Conservation (phyloP, 2,113 vertebrate genomes). For the Hemiprocne comata region DNA sequence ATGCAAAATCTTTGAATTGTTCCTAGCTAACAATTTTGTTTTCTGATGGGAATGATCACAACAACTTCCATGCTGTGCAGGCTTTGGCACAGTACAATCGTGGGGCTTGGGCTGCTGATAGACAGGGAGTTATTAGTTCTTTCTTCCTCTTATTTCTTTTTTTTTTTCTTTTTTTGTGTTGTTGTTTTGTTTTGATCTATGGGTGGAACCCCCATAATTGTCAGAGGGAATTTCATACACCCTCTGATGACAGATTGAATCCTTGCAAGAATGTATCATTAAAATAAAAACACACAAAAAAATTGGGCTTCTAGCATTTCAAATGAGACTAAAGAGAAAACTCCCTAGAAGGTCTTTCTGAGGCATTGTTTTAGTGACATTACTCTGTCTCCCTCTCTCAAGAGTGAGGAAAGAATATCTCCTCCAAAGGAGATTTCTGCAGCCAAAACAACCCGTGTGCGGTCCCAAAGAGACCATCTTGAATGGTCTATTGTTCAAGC, state of each 20-base stretch:
- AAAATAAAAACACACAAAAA: conserved; percentile 8
- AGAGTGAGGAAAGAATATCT: conserved; percentile 57
- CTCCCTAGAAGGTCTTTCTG: conserved; percentile 49
- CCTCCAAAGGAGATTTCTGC: conserved; percentile 50
- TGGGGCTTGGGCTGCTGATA: conserved; percentile 13
- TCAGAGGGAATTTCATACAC: conserved; percentile 23
- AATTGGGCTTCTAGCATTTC: conserved; percentile 15
- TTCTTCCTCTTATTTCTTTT: background rate
- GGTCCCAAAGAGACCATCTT: conserved; percentile 42
- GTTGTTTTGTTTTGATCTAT: conserved; percentile 8
- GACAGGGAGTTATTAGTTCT: background rate
- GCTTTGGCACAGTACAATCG: background rate
- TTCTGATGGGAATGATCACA: conserved; percentile 44
- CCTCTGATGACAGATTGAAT: conserved; percentile 39
- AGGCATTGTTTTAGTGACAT: conserved; percentile 57
- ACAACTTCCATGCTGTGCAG: conserved; percentile 7
- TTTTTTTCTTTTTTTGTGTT: background rate
- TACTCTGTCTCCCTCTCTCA: conserved; percentile 26
- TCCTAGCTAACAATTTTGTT: background rate
- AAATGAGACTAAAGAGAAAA: conserved; percentile 7
- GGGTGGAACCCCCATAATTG: conserved; percentile 46
- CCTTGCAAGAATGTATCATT: conserved; percentile 27
- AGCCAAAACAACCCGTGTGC: background rate
- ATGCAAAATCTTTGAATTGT: background rate
- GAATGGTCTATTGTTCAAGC: conserved; percentile 48